These are phyloP conservation scores for Cantharis flavilabris DNA, from an alignment of 2,888 invertebrate genomes.

Conservation along the genomic window DNA sequence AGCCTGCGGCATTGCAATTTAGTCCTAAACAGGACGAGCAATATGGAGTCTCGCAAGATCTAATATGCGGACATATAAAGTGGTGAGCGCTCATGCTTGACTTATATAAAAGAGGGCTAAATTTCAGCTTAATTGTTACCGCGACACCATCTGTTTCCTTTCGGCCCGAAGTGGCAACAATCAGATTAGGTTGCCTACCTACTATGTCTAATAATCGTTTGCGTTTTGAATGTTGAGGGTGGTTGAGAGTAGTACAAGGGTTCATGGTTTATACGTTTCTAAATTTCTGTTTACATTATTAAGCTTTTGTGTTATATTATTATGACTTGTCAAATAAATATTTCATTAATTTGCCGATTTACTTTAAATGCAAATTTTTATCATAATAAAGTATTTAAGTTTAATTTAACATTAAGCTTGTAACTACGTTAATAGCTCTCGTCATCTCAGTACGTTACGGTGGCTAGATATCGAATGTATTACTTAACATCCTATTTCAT, in stretches of 20 bases:
- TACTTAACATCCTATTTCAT: neutral
- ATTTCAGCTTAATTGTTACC: slow-evolving; percentile 57
- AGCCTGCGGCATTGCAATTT: slow-evolving; percentile 15
- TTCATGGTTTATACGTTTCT: neutral
- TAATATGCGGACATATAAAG: slow-evolving; percentile 21
- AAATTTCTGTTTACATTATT: neutral
- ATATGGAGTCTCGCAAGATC: slow-evolving; percentile 25
- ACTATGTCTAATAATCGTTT: slow-evolving; percentile 26
- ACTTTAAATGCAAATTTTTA: neutral
- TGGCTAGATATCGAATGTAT: neutral
- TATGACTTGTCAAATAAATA: slow-evolving; percentile 14
- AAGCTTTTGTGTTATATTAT: slow-evolving; percentile 8
- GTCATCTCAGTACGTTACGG: no score
- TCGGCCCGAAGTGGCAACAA: slow-evolving; percentile 41
- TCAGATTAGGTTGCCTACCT: slow-evolving; percentile 40
- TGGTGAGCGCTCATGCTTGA: slow-evolving; percentile 53
- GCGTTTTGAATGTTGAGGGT: slow-evolving; percentile 16
- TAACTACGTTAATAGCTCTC: neutral
- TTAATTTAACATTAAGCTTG: neutral
- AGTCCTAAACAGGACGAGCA: slow-evolving; percentile 14
- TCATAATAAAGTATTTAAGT: neutral
- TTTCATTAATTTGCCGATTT: slow-evolving; percentile 3
- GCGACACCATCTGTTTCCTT: slow-evolving; percentile 59
- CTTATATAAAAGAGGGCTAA: slow-evolving; percentile 55
- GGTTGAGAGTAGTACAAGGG: neutral